A percentile compares a stretch with the other conserved stretches of the same genome.
Evolutionary conservation across 1,140 invertebrate genomes (phyloP).

Genomic region (Habropoda laboriosa): DNA sequence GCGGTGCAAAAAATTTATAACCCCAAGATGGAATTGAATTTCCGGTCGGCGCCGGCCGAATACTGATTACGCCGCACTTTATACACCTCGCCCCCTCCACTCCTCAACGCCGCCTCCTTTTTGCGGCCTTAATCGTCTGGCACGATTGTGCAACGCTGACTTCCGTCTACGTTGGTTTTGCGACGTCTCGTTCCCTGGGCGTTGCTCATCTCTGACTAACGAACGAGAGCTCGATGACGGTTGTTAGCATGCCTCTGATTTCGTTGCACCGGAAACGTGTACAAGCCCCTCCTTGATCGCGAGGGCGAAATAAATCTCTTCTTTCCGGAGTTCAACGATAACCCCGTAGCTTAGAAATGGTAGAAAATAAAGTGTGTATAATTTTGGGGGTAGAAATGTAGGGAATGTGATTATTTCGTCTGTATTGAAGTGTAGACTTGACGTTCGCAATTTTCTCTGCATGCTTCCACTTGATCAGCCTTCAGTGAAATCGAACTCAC

Average conservation of each 20-base stretch:
- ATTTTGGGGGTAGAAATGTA: no score
- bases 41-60: constrained; percentile 54
- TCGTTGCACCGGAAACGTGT: neutral
- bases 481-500: no score
- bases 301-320: no score
- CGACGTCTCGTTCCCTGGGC: neutral
- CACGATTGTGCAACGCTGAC: constrained; percentile 38
- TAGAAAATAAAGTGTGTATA: no score
- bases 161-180: constrained; percentile 39
- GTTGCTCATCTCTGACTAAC: constrained; percentile 26
- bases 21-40: constrained; percentile 67
- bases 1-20: constrained; percentile 65
- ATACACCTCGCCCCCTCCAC: constrained; percentile 34
- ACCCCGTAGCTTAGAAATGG: no score
- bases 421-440: no score
- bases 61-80: constrained; percentile 62
- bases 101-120: constrained; percentile 8
- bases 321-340: no score
- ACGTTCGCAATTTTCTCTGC: no score
- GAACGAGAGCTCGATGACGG: neutral
- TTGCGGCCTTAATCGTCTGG: constrained; percentile 44
- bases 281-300: no score
- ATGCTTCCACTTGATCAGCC: no score
- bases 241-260: neutral
- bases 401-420: no score